Evolutionary conservation across 2,888 invertebrate species (phyloP), one percentile per base, ranked within the genome.

Genomic region (Andrena flavipes): DNA sequence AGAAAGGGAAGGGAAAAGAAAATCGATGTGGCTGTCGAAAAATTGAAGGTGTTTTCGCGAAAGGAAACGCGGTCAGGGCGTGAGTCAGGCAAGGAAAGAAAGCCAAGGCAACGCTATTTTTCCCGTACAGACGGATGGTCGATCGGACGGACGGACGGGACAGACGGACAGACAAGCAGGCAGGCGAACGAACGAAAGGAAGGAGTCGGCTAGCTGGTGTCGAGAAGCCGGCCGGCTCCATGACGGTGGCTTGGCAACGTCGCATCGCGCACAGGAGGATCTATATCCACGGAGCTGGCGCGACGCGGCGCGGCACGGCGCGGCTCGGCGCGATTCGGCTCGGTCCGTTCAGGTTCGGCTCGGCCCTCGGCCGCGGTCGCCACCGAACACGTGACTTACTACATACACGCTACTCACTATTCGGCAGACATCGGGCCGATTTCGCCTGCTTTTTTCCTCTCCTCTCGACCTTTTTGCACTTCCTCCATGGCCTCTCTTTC

Each of bases 351-450:
- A 51, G 16, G 33, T 42, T 73, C 78, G 74, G 35, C 70, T 79
- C 81, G 73, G 29, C 64, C 60, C 51, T 79, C 82, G 72, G 68
- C 68, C 59, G 26, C 13, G 42, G 72, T 81, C 86, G 82, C 81
- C 87, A 80, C 67, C 84, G 82, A 87, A 90, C 92, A 92, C 92
- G 91, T 92, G 92, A 92, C 90, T 90, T 86, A 86, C 87, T 86
- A 65, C 80, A 78, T 87, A 65, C 80, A 78, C 79, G 77, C 69
- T 84, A 78, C 35, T 78, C 80, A 76, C 89, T 88, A 89, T 91
- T 91, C 90, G 88, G 86, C 86, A 89, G 89, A 89, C 87, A 88
- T 88, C 85, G 76, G 81, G 72, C 87, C 80, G 82, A 88, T 86
- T 81, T 86, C 86, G 85, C 76, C 63, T 79, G n/a, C n/a, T 49